Evolutionary conservation across 2,797 vertebrate species (phyloP).

Genomic region (Spheniscus humboldti): DNA sequence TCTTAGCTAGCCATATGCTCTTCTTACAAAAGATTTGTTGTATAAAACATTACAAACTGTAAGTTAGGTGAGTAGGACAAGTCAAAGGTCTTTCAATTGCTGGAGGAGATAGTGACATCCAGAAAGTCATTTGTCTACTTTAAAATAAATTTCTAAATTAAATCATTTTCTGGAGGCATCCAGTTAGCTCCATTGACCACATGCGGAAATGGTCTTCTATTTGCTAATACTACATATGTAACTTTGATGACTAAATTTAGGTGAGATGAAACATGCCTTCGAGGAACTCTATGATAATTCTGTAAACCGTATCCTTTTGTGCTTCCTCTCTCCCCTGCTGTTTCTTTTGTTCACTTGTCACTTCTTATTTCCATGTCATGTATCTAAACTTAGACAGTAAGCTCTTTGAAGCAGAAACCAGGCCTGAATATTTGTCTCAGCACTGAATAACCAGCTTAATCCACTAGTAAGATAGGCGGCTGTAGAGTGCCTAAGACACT

Average conservation of each 20-base stretch:
- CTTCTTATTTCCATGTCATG: slow-evolving; percentile 9
- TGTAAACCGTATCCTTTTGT: neutral
- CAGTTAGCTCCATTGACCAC: neutral
- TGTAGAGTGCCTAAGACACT: neutral
- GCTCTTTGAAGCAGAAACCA: neutral
- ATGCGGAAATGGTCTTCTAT: neutral
- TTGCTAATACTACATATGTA: neutral
- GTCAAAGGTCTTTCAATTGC: neutral
- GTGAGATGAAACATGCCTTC: neutral
- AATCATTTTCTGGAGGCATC: neutral
- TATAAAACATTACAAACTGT: neutral
- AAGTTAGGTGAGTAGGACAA: neutral
- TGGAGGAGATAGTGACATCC: neutral
- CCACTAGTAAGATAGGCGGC: neutral
- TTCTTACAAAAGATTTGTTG: neutral
- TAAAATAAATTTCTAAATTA: neutral
- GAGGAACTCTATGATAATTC: neutral
- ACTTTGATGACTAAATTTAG: neutral
- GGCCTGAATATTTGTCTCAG: neutral
- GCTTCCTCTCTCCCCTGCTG: neutral
- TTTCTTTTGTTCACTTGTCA: slow-evolving; percentile 30
- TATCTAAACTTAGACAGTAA: neutral
- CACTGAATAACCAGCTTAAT: neutral
- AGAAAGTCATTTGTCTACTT: neutral
- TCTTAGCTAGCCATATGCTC: neutral